These are phyloP conservation scores for Mesaphorura yosii DNA, from an alignment of 1,140 invertebrate species.

Conservation along the genomic window DNA sequence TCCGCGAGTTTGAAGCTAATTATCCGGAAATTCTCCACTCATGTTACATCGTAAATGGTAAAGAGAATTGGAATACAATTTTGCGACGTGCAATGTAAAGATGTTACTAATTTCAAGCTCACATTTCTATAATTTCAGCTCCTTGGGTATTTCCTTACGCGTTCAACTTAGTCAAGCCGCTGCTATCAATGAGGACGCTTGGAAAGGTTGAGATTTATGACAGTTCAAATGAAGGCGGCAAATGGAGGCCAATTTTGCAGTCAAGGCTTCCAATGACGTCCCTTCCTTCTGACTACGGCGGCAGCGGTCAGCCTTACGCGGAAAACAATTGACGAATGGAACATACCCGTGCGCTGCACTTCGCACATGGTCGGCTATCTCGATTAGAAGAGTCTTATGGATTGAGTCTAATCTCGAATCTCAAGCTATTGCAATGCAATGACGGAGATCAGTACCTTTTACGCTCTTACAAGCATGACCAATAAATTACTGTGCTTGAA, in stretches of 20 bases:
- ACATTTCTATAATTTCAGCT: slow-evolving; percentile 2
- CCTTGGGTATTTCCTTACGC: slow-evolving; percentile 16
- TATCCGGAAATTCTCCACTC: slow-evolving; percentile 76
- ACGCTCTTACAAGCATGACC: too few relatives aligned
- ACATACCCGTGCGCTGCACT: too few relatives aligned
- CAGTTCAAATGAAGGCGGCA: background rate
- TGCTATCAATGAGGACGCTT: slow-evolving; percentile 10
- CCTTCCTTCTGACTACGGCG: background rate
- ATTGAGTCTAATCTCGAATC: too few relatives aligned
- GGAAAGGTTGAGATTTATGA: slow-evolving; percentile 14
- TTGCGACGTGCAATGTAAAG: background rate
- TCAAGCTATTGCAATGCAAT: too few relatives aligned
- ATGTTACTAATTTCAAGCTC: background rate
- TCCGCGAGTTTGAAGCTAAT: slow-evolving; percentile 51
- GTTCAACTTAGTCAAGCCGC: slow-evolving; percentile 15
- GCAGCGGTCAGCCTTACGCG: too few relatives aligned
- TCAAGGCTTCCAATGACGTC: background rate
- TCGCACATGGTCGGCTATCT: too few relatives aligned
- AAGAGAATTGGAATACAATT: background rate
- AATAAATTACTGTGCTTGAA: too few relatives aligned
- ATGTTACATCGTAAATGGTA: slow-evolving; percentile 74
- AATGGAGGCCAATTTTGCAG: slow-evolving; percentile 7
- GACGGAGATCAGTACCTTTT: too few relatives aligned
- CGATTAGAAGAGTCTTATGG: too few relatives aligned
- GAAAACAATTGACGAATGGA: too few relatives aligned